Conservation (phyloP, 2,797 vertebrate genomes). For the Pogoniulus pusillus region DNA sequence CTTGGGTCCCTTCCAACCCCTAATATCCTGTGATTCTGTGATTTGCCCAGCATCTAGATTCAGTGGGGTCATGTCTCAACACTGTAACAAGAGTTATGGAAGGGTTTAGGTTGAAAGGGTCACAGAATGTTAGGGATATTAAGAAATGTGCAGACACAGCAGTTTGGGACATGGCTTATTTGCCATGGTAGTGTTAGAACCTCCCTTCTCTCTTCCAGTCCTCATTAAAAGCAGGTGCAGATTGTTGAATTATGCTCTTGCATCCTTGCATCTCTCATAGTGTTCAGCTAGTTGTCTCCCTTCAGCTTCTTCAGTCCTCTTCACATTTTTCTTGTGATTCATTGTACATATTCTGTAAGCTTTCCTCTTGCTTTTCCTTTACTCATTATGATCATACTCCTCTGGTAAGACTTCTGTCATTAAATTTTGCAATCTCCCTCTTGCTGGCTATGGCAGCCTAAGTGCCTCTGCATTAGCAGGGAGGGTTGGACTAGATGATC, state of each 20-base stretch:
- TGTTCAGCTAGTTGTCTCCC: background rate
- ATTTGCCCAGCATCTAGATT: too few species aligned
- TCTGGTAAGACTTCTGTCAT: background rate
- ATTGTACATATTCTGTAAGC: background rate
- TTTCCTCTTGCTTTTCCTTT: background rate
- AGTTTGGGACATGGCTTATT: too few species aligned
- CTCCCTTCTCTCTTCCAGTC: background rate
- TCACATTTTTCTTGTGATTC: background rate
- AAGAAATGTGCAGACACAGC: background rate
- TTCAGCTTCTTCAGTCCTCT: background rate
- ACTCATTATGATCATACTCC: background rate
- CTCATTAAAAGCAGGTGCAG: background rate
- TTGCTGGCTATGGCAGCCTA: background rate
- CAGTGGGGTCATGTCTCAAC: too few species aligned
- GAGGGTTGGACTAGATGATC: too few species aligned
- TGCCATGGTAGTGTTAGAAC: background rate
- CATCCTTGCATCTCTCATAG: background rate
- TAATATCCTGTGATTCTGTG: too few species aligned
- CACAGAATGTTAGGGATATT: too few species aligned
- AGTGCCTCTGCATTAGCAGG: background rate
- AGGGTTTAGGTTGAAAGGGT: too few species aligned
- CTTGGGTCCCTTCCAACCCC: too few species aligned
- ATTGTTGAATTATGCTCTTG: background rate
- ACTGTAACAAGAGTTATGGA: too few species aligned
- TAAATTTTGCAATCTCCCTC: background rate